Evolutionary conservation across 2,888 invertebrate species (phyloP), one percentile per base, ranked within the genome.

Genomic region (Apoda limacodes): DNA sequence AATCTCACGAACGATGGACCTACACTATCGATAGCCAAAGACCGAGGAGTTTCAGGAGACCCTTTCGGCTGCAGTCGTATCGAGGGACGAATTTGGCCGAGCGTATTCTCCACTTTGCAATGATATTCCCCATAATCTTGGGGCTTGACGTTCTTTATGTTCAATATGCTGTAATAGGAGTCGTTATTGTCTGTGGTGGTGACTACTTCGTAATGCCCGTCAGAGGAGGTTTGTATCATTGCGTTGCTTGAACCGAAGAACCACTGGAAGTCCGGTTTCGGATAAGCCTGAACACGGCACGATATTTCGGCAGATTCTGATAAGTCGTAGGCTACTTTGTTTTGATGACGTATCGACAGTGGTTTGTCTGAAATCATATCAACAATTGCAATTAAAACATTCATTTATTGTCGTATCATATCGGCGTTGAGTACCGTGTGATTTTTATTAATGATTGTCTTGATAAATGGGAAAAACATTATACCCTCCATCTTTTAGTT

Each of bases 201-300:
- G 47, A 88, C 90, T 24, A 93, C 90, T 54, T 92, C 89, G 62
- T 94, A 94, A 54, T 93, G 92, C 0, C 91, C 92, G 52, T 92
- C 92, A 2, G 90, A 89, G 1, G 90, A 89, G 61, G 90, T 88
- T 41, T 89, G 87, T 22, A 93, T 63, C 0, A 91, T 88, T 0
- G 89, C 86, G 1, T 85, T 81, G 60, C 90, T 90, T 4, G 87
- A 86, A 19, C 89, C 90, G 52, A 87, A 93, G 53, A 87, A 91
- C 95, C 95, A 96, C 52, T 94, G 93, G 67, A 95, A 94, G 57
- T 93, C 93, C 0, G 95, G 95, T 52, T 92, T 90, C 0, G 95
- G 95, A 66, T 93, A 95, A 0, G 95, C 93, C 57, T 93, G 92
- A 9, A 95, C 93, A 55, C 89, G 87, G 65, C 95, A 95, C 1